Conservation (phyloP, 2,113 vertebrate species). For the Strigops habroptila region DNA sequence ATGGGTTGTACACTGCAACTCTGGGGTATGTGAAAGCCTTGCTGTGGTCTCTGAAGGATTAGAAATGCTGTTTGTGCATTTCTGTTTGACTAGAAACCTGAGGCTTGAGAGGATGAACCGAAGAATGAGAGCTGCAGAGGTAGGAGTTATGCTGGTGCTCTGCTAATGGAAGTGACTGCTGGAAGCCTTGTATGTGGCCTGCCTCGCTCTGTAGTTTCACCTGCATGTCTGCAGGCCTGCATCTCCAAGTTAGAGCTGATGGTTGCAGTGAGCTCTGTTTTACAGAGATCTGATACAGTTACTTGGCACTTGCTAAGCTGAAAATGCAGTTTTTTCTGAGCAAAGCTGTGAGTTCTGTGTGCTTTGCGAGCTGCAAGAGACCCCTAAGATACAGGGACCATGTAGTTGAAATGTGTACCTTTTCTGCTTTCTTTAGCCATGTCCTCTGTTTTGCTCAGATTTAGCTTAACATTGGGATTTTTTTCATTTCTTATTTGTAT, state of each 20-base stretch:
- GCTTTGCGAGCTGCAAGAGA: not conserved
- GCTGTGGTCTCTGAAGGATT: not conserved
- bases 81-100: not conserved
- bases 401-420: not conserved
- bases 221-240: not conserved
- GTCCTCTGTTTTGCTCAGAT: not conserved
- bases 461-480: not conserved
- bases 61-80: not conserved
- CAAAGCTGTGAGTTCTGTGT: not conserved
- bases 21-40: not conserved
- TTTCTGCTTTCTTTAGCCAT: not conserved
- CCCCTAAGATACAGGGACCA: rapidly evolving
- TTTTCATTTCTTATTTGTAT: not conserved
- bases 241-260: not conserved
- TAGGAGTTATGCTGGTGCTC: not conserved
- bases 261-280: not conserved
- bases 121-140: not conserved
- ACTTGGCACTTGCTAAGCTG: not conserved
- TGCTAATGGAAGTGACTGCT: not conserved
- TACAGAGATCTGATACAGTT: not conserved
- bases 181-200: not conserved
- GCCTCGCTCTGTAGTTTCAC: not conserved
- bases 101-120: not conserved
- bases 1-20: not conserved
- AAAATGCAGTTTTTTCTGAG: not conserved